Base-by-base conservation (phyloP, 2,888 invertebrate species). In the Trichopoda pennipes region DNA sequence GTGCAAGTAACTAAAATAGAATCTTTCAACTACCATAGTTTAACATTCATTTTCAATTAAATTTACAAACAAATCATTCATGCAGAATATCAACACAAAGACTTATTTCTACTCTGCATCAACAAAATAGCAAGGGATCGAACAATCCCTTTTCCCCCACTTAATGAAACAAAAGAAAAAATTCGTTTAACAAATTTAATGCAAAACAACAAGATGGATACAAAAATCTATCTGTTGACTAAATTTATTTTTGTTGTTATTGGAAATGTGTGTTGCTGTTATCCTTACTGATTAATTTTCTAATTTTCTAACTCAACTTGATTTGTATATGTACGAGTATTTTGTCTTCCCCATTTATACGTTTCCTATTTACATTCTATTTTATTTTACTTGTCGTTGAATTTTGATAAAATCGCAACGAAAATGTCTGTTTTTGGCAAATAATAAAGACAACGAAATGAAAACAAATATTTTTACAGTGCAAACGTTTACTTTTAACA, bases 251-350 rank as follows among this genome's bases (percentile, higher is more conserved):
- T 63, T 51, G 21, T 53, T 69, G 64, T 78, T 69, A 75, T 64
- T 82, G 76, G 68, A 78, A 49, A 56, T 64, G 74, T 64, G 74
- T 58, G 42, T 68, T 76, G 42, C 60, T 74, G 64, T 66, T 77
- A 32, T 70, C 56, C 49, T 85, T 85, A 78, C 84, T 86, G 86
- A 86, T 86, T 86, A 86, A 86, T 86, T 85, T 84, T 81, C 82
- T 86, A 86, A 86, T 86, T 85, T 84, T 81, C 82, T 72, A 84
- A 83, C 83, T 80, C 75, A 79, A 82, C 82, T 82, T 76, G 79
- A 79, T 79, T 82, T 82, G 79, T 72, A 68, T 80, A 38, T 38
- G 9, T 12, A 32, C 8, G 73, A 19, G 42, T 38, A n/a, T n/a
- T 44, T 44, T 44, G n/a, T n/a, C 44, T 44, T 44, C n/a, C n/a